A percentile compares a stretch with the other conserved stretches of the same genome.
These are phyloP conservation scores for Carcinoscorpius rotundicauda DNA, from an alignment of 1,140 invertebrate species.

Conservation along the genomic window DNA sequence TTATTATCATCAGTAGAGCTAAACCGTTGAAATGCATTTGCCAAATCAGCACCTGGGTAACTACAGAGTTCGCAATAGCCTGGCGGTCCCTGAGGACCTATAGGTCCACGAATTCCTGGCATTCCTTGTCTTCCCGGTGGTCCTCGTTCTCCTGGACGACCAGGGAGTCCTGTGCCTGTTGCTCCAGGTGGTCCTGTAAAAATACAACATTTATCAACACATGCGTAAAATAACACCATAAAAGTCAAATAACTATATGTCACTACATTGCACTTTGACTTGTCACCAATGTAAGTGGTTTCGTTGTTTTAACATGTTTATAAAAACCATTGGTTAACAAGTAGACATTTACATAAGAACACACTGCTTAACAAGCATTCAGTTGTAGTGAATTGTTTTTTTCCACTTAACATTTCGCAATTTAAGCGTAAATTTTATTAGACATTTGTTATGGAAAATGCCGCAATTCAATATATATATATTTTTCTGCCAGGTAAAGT, in stretches of 20 bases:
- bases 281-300: no score
- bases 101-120: constrained; percentile 13
- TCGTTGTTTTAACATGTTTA: background rate
- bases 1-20: constrained; percentile 9
- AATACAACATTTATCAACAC: background rate
- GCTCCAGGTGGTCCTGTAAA: constrained; percentile 45
- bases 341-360: background rate
- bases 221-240: no score
- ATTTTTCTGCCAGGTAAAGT: no score
- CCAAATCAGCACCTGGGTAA: constrained; percentile 18
- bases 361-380: background rate
- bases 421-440: no score
- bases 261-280: no score
- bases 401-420: no score
- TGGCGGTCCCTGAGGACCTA: constrained; percentile 28
- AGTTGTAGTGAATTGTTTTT: no score
- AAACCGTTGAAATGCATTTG: constrained; percentile 11
- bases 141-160: constrained; percentile 47
- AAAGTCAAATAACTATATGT: no score
- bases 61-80: constrained; percentile 44
- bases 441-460: no score
- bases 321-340: background rate
- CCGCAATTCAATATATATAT: no score
- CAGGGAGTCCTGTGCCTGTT: constrained; percentile 43
- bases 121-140: constrained; percentile 47